These are phyloP conservation scores for Gallinago media DNA, from an alignment of 2,113 vertebrate genomes.

Conservation along the genomic window DNA sequence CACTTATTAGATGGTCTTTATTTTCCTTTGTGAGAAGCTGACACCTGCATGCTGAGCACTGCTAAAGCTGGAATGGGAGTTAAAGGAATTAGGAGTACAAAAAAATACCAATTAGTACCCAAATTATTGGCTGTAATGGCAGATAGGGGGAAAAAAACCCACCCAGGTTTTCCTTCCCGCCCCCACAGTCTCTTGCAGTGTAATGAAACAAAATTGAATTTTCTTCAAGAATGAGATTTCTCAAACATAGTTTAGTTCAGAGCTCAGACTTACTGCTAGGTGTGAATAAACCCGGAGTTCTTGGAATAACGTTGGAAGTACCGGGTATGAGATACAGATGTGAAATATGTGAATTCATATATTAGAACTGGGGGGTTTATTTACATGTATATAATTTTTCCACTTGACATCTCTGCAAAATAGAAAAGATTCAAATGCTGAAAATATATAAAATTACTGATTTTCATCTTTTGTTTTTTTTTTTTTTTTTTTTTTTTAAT, in stretches of 20 bases:
- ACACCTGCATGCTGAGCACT: not conserved
- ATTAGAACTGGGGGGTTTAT: not conserved
- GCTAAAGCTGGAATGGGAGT: not conserved
- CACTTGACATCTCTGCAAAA: not conserved
- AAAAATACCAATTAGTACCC: not conserved
- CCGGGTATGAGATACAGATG: fast-evolving
- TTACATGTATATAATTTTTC: not conserved
- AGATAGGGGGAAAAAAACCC: not conserved
- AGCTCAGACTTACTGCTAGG: not conserved
- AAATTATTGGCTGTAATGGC: not conserved
- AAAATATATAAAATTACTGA: fast-evolving
- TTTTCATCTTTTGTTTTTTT: not conserved
- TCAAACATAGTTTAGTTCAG: not conserved
- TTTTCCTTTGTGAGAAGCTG: not conserved
- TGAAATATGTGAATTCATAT: fast-evolving
- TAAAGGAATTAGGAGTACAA: not conserved
- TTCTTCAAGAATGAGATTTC: not conserved
- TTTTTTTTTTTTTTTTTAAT: not conserved
- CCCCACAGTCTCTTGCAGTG: not conserved
- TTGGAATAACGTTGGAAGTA: not conserved
- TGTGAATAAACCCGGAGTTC: not conserved
- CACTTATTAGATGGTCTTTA: not conserved
- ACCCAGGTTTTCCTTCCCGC: fast-evolving
- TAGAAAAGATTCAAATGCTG: not conserved
- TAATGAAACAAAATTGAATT: not conserved